Base-by-base conservation (phyloP, 2,888 invertebrate species). In the Eumerus sabulonum region DNA sequence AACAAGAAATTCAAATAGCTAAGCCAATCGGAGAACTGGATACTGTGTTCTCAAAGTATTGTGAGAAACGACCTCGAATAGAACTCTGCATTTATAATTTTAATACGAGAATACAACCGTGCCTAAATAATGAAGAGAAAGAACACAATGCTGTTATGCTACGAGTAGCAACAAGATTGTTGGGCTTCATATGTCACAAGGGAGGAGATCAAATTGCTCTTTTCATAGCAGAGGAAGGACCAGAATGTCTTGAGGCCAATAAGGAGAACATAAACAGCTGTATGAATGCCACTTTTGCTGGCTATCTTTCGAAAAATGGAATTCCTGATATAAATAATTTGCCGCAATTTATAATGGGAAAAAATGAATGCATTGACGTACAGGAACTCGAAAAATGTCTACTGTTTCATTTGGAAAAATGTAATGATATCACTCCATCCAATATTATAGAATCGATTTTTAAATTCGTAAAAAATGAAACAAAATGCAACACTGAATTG, bases 121-220 rank as follows among this genome's bases (percentile, higher is more conserved):
- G 96, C 84, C 90, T 95, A 59, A 90, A 91, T 0, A 85, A 86
- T 0, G 89, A 91, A 3, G 95, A 95, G 85, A 90, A 90, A 53
- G 89, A 90, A 0, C 92, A 91, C 60, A 90, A 93, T 73, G 91
- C 91, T 66, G 91, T 91, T 0, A 88, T 93, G 9, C 87, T 92
- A 84, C 93, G 94, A 82, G 91, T 95, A 19, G 91, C 93, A 0
- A 91, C 92, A 14, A 92, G 93, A 48, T 87, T 95, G 1, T 88
- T 93, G 0, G 91, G 92, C 73, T 96, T 95, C 85, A 90, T 93
- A 66, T 96, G 96, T 85, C 92, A 90, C 82, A 94, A 94, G 82
- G 94, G 94, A 83, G 95, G 95, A 9, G 95, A 95, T 87, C 92
- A 95, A 83, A 93, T 96, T 82, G 95, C 95, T 0, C 90, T 95